phyloP scores from a whole-genome alignment of 2,113 vertebrate genomes.

The Pseudorasbora parva region DNA sequence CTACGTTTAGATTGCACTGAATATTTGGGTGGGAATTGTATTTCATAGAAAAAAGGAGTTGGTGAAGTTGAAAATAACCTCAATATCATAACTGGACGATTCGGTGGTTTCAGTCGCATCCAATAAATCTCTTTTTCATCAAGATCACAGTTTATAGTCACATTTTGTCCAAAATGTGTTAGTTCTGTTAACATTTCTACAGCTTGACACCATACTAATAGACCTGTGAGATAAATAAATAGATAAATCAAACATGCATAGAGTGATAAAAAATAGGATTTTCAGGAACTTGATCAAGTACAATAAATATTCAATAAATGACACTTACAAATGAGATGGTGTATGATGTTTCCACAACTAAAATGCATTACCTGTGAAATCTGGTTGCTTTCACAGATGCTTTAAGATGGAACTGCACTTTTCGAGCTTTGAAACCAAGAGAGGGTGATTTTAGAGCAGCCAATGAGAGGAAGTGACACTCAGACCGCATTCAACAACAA shows the following conservation, averaged over 20 bases:
- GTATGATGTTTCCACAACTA: not conserved
- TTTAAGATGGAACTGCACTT: not conserved
- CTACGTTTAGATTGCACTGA: not conserved
- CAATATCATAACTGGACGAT: not conserved
- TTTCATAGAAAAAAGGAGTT: not conserved
- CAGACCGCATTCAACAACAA: not conserved
- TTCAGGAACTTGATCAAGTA: not conserved
- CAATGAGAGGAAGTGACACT: not conserved
- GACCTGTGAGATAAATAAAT: not conserved
- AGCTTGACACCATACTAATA: not conserved
- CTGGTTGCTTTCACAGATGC: not conserved
- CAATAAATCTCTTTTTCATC: not conserved
- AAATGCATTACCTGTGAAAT: not conserved
- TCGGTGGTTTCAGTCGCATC: not conserved
- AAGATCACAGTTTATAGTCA: not conserved
- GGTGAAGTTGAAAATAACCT: slow-evolving; percentile 4
- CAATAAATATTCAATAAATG: not conserved
- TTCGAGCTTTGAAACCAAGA: not conserved
- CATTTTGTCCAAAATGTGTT: not conserved
- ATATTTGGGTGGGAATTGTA: not conserved
- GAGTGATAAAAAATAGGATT: not conserved
- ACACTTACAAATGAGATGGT: slow-evolving; percentile 16
- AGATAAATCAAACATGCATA: not conserved
- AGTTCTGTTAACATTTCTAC: not conserved
- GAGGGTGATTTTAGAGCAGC: not conserved